Percentiles rank a stretch among this genome's conserved stretches.
Conservation (phyloP, 2,888 invertebrate species). For the Oconnorella tubifera region DNA sequence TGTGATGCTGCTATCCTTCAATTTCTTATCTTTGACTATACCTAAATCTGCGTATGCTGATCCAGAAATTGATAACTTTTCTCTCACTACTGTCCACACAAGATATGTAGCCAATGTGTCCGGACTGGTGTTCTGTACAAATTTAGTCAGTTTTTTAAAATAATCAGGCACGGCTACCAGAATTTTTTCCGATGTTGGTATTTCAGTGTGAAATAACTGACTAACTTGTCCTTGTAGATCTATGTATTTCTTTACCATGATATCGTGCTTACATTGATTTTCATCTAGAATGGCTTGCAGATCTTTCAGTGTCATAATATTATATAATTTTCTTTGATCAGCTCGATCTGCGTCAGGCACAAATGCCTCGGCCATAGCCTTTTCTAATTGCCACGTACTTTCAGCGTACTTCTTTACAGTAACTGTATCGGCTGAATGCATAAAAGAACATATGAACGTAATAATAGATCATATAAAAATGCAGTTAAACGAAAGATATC, state of each 20-base stretch:
- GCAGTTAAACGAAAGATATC: too few relatives aligned
- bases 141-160: background rate
- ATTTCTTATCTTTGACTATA: background rate
- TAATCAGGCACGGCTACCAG: background rate
- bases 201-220: background rate
- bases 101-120: background rate
- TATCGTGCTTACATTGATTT: too few relatives aligned
- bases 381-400: background rate
- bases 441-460: too few relatives aligned
- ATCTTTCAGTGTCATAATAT: background rate
- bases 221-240: background rate
- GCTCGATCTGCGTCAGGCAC: background rate
- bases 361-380: background rate
- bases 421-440: too few relatives aligned
- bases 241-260: background rate
- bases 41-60: background rate
- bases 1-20: background rate
- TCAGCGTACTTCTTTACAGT: background rate
- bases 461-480: too few relatives aligned
- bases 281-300: background rate
- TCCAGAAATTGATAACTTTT: background rate
- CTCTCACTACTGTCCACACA: background rate
- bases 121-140: background rate
- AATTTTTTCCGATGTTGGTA: background rate
- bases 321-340: background rate